phyloP scores from a whole-genome alignment of 2,797 vertebrate genomes.

The Myripristis jacobus region DNA sequence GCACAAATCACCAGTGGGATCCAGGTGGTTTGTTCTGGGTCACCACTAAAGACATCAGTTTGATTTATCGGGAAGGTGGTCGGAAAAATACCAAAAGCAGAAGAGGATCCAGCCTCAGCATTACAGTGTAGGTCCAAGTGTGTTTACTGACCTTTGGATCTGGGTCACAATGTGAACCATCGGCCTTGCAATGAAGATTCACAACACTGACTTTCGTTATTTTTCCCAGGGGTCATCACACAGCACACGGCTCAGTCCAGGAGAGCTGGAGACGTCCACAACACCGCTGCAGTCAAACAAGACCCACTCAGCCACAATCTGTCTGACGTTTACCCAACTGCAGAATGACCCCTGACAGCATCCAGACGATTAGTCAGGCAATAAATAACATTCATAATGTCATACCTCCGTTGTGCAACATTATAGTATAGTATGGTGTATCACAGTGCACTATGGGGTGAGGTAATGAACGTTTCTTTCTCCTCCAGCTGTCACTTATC shows the following conservation, averaged over 20 bases:
- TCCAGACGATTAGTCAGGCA: constrained; percentile 36
- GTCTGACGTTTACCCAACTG: constrained; percentile 46
- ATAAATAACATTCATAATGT: constrained; percentile 42
- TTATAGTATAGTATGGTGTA: constrained; percentile 15
- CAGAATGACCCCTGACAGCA: constrained; percentile 40
- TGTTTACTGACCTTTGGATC: constrained; percentile 10
- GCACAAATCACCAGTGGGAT: constrained; percentile 29
- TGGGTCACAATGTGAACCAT: constrained; percentile 6
- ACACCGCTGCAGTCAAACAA: constrained; percentile 25
- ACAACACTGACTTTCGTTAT: background rate
- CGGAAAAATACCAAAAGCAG: constrained; percentile 33
- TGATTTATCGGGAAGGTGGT: constrained; percentile 19
- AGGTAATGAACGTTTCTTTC: constrained; percentile 49
- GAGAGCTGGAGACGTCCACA: background rate
- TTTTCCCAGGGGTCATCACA: constrained; percentile 10
- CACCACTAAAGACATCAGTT: constrained; percentile 14
- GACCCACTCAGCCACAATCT: constrained; percentile 35
- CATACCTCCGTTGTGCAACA: constrained; percentile 1
- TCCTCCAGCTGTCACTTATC: constrained; percentile 49
- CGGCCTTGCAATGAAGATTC: background rate
- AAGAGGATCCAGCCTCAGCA: background rate
- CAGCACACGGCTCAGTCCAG: background rate
- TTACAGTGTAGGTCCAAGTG: background rate
- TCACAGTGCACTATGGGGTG: constrained; percentile 13
- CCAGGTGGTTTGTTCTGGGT: constrained; percentile 46